Conservation (phyloP, 2,113 vertebrate genomes). For the Peromyscus maniculatus region DNA sequence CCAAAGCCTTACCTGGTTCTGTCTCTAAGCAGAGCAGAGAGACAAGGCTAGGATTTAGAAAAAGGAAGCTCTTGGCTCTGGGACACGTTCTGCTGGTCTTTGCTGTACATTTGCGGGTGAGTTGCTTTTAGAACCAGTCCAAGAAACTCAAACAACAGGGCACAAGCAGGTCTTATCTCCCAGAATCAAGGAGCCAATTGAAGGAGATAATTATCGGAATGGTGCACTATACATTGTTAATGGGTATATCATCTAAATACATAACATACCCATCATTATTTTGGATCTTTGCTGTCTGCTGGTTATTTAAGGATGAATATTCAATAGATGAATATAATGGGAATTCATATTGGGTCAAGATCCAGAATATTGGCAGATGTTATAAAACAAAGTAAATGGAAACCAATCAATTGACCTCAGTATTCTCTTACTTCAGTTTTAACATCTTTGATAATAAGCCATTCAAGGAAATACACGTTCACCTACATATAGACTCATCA, state of each 20-base stretch:
- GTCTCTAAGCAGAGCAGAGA: neutral
- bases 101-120: neutral
- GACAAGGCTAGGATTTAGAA: neutral
- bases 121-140: neutral
- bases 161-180: neutral
- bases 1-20: neutral
- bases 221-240: neutral
- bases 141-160: neutral
- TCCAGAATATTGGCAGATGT: neutral
- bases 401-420: neutral
- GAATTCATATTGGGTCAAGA: neutral
- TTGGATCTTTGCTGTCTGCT: neutral
- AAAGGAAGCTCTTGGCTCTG: neutral
- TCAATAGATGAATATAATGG: slow-evolving; percentile 38
- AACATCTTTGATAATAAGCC: slow-evolving; percentile 29
- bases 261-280: neutral
- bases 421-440: slow-evolving; percentile 35
- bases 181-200: neutral
- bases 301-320: neutral
- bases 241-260: neutral
- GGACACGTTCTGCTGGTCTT: neutral
- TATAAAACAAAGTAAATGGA: slow-evolving; percentile 22
- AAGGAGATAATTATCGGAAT: slow-evolving; percentile 21
- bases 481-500: neutral
- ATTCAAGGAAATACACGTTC: neutral